phyloP scores from a whole-genome alignment of 1,140 invertebrate species.

The Lerema accius region DNA sequence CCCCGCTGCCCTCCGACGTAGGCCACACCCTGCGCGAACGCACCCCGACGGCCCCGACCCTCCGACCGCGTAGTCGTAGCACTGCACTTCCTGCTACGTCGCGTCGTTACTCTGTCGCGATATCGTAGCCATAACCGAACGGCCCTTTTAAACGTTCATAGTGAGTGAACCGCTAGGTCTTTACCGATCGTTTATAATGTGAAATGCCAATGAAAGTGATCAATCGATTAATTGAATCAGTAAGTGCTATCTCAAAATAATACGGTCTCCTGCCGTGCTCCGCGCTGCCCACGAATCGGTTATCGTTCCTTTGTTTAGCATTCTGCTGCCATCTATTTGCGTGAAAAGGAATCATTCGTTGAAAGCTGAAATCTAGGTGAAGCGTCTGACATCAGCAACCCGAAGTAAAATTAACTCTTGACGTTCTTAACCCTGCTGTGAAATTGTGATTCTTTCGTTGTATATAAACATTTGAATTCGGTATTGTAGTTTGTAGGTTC shows the following conservation, averaged over 20 bases:
- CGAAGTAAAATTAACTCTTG: constrained; percentile 78
- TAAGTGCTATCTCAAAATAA: constrained; percentile 8
- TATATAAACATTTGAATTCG: constrained; percentile 51
- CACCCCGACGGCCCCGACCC: not conserved
- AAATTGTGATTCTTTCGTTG: constrained; percentile 52
- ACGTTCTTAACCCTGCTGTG: constrained; percentile 70
- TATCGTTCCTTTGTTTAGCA: constrained; percentile 49
- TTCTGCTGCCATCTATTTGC: constrained; percentile 72
- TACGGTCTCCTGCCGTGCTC: constrained; percentile 22
- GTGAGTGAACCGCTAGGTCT: not conserved
- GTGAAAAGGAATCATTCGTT: constrained; percentile 59
- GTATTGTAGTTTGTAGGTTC: constrained; percentile 29
- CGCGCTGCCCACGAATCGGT: constrained; percentile 17
- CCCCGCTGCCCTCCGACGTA: constrained; percentile 5
- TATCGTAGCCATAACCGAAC: not conserved
- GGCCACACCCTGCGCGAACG: constrained; percentile 40
- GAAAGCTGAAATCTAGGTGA: constrained; percentile 78
- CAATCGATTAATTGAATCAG: not conserved
- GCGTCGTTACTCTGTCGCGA: constrained; percentile 15
- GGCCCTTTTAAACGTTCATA: not conserved
- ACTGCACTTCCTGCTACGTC: constrained; percentile 31
- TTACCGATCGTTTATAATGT: not conserved
- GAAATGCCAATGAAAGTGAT: not conserved
- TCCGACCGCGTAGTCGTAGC: constrained; percentile 16
- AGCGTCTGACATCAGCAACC: constrained; percentile 78